phyloP scores from a whole-genome alignment of 2,888 invertebrate species.

The Aromia moschata region DNA sequence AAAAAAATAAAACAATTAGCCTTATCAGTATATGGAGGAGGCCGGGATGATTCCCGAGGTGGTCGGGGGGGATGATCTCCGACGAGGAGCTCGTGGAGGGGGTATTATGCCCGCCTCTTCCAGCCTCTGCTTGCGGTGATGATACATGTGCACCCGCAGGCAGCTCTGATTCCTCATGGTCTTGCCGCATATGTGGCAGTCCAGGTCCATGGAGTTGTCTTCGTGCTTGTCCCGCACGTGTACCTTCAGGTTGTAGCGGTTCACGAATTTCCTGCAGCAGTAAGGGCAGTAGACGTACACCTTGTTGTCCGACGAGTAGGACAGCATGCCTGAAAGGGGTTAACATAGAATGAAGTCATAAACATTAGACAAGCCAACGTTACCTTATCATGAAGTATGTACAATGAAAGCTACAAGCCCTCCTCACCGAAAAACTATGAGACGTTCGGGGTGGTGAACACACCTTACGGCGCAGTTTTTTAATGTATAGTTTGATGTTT shows the following conservation, averaged over 20 bases:
- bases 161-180: slow-evolving; percentile 73
- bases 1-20: slow-evolving; percentile 22
- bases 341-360: slow-evolving; percentile 39
- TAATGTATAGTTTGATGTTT: too few species aligned
- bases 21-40: too few species aligned
- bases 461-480: too few species aligned
- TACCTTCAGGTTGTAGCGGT: slow-evolving; percentile 76
- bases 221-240: slow-evolving; percentile 79
- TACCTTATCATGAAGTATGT: slow-evolving; percentile 42
- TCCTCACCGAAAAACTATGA: too few species aligned
- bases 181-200: slow-evolving; percentile 77
- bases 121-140: slow-evolving; percentile 68
- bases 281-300: slow-evolving; percentile 71
- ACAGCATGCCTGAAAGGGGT: slow-evolving; percentile 53
- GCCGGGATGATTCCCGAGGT: too few species aligned
- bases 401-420: too few species aligned
- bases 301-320: slow-evolving; percentile 57
- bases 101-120: slow-evolving; percentile 41
- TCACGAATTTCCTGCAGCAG: slow-evolving; percentile 72
- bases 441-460: too few species aligned
- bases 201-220: slow-evolving; percentile 71
- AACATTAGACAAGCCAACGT: slow-evolving; percentile 33
- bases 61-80: not conserved
- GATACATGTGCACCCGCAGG: slow-evolving; percentile 72
- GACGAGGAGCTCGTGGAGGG: too few species aligned